Conservation (phyloP, 2,797 vertebrate species). For the Falco concolor region DNA sequence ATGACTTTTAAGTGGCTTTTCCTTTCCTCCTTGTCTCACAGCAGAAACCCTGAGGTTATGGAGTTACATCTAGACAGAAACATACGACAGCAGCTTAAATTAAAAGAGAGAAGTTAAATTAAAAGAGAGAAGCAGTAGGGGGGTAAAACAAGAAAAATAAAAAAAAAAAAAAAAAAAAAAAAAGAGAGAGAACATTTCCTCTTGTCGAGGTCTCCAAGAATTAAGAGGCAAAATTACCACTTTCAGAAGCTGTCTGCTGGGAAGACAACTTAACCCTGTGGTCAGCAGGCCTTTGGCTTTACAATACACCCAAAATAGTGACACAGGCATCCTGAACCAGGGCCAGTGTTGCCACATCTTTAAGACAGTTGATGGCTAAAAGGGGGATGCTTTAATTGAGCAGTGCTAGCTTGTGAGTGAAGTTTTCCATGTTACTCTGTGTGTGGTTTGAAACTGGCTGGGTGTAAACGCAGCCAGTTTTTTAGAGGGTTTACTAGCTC, state of each 20-base stretch:
- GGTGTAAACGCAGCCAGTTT: conserved; percentile 18
- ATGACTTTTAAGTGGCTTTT: not conserved
- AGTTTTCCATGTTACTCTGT: conserved; percentile 48
- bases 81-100: not conserved
- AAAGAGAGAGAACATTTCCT: not conserved
- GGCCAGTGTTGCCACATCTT: conserved; percentile 37
- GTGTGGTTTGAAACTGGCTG: conserved; percentile 50
- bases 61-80: not conserved
- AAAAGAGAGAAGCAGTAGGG: not conserved
- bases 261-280: conserved; percentile 48
- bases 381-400: conserved; percentile 43
- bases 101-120: not conserved
- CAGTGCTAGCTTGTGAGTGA: conserved; percentile 5
- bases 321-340: conserved; percentile 22
- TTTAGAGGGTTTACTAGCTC: conserved; percentile 36
- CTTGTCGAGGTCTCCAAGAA: not conserved
- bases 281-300: conserved; percentile 39
- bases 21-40: not conserved
- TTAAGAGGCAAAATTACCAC: conserved; percentile 18
- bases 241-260: conserved; percentile 35
- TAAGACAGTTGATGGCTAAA: conserved; percentile 40
- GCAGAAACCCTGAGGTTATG: not conserved
- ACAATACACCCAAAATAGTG: conserved; percentile 27
- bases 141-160: too few species aligned
- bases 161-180: not conserved